A percentile compares a stretch with the other conserved stretches of the same genome.
Conservation (phyloP, 1,140 invertebrate genomes). For the Megalopta genalis region DNA sequence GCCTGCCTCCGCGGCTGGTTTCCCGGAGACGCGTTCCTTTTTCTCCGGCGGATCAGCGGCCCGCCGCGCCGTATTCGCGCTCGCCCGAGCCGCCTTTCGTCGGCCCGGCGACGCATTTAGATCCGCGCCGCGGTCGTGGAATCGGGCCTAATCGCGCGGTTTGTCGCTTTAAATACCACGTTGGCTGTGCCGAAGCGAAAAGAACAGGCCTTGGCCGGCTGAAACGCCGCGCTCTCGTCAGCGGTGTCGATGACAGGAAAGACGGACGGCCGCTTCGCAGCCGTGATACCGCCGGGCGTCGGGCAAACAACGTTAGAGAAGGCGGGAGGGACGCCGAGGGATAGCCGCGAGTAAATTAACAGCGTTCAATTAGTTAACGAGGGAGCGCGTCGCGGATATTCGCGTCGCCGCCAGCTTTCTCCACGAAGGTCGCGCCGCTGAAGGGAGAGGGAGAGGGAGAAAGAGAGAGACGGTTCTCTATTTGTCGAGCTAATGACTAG, state of each 20-base stretch:
- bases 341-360: not conserved
- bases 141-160: slow-evolving; percentile 16
- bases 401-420: slow-evolving; percentile 9
- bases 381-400: slow-evolving; percentile 14
- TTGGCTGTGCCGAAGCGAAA: not conserved
- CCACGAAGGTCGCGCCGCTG: slow-evolving; percentile 7
- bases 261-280: not conserved
- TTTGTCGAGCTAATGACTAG: slow-evolving; percentile 75
- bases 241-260: slow-evolving; percentile 1
- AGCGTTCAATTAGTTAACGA: slow-evolving; percentile 19
- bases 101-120: slow-evolving; percentile 29
- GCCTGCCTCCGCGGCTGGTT: slow-evolving; percentile 37
- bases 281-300: not conserved
- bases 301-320: no score
- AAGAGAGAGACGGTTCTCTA: slow-evolving; percentile 41
- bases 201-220: not conserved
- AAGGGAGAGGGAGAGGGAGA: not conserved
- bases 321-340: not conserved
- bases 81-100: slow-evolving; percentile 8
- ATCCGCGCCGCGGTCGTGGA: not conserved
- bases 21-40: slow-evolving; percentile 17
- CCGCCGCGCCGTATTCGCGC: not conserved
- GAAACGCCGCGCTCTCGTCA: not conserved
- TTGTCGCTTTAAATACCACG: not conserved
- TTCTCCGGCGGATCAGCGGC: slow-evolving; percentile 34